phyloP scores from a whole-genome alignment of 1,140 invertebrate genomes.

The Globodera ellingtonae region DNA sequence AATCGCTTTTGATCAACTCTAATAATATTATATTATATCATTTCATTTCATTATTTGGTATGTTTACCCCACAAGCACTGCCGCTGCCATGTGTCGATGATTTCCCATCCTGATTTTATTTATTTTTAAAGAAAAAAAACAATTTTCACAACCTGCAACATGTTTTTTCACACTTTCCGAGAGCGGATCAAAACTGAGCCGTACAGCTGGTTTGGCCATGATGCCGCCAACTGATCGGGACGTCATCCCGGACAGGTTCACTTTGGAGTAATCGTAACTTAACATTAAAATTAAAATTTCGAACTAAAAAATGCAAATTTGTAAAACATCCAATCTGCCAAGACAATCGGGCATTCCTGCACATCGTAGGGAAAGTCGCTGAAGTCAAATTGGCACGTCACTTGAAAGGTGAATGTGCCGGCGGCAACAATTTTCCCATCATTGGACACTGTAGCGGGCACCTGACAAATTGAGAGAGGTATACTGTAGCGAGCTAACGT shows the following conservation, averaged over 20 bases:
- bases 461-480: not conserved
- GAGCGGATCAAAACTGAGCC: slow-evolving; percentile 59
- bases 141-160: slow-evolving; percentile 47
- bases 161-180: slow-evolving; percentile 49
- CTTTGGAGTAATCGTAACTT: slow-evolving; percentile 56
- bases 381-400: slow-evolving; percentile 63
- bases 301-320: not conserved
- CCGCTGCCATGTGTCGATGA: slow-evolving; percentile 54
- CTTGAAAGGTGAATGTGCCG: slow-evolving; percentile 60
- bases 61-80: slow-evolving; percentile 61
- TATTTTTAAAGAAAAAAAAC: too few species aligned
- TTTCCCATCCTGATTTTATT: slow-evolving; percentile 57
- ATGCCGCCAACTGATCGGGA: slow-evolving; percentile 7
- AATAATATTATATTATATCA: slow-evolving; percentile 1
- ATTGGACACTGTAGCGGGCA: slow-evolving; percentile 53
- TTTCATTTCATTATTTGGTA: not conserved
- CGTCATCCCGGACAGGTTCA: slow-evolving; percentile 53
- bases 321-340: slow-evolving; percentile 62
- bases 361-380: slow-evolving; percentile 56
- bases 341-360: slow-evolving; percentile 63
- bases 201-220: slow-evolving; percentile 49
- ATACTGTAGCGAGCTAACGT: too few species aligned
- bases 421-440: slow-evolving; percentile 49
- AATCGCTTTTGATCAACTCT: not conserved
- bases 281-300: not conserved